Percentiles rank a stretch among this genome's conserved stretches.
These are phyloP conservation scores for Phylloscopus whistleri DNA, from an alignment of 2,113 vertebrate species.

Conservation along the genomic window DNA sequence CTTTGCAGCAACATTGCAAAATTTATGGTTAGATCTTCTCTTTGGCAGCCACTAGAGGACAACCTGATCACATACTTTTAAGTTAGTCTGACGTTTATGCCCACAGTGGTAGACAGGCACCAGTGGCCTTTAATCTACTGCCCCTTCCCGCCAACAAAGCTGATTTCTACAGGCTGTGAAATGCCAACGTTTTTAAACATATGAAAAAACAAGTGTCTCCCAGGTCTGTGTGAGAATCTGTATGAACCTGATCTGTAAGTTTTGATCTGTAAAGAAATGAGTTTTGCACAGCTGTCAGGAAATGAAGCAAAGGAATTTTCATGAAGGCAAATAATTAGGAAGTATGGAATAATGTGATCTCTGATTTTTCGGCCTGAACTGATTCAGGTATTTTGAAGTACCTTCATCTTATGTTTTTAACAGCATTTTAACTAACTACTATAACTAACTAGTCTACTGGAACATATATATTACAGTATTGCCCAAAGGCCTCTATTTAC, in stretches of 20 bases:
- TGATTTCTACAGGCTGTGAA: rapidly evolving
- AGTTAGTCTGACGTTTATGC: background rate
- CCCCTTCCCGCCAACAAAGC: background rate
- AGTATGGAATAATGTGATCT: background rate
- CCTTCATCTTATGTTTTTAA: background rate
- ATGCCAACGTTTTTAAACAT: background rate
- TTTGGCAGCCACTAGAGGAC: slow-evolving; percentile 66
- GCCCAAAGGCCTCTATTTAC: background rate
- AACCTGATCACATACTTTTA: slow-evolving; percentile 57
- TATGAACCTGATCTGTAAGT: background rate
- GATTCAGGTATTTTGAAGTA: background rate
- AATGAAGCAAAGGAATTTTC: background rate
- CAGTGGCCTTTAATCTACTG: background rate
- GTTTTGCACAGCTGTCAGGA: background rate
- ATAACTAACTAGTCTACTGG: background rate
- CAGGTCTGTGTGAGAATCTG: background rate
- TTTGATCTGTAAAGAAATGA: background rate
- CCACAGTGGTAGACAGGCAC: background rate
- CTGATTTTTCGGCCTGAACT: background rate
- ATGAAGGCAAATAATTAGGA: background rate
- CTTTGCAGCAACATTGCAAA: background rate
- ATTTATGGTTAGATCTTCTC: slow-evolving; percentile 45
- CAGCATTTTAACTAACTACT: background rate
- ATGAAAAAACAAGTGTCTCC: background rate
- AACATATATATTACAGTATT: background rate